Evolutionary conservation across 2,888 invertebrate species (phyloP), one percentile per base, ranked within the genome.

Genomic region (Mesorhabditis sp.): DNA sequence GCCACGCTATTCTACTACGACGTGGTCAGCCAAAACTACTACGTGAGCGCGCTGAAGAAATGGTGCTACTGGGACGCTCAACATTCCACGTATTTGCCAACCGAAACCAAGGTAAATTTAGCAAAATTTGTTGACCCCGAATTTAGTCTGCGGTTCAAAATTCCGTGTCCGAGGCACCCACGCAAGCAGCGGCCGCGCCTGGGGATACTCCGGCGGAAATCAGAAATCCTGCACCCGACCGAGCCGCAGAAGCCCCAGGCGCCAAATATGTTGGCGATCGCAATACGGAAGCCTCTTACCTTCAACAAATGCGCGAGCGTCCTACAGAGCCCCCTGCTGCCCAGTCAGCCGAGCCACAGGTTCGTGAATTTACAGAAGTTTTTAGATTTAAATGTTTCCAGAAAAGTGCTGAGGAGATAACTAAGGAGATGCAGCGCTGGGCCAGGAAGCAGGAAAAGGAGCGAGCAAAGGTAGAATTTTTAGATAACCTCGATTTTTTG

Each of bases 381-480:
- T 61, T 13, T 45, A 67, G 43, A 80, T 76, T 68, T 74, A 81
- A 62, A 73, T 85, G 74, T 73, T 89, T 70, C 86, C 86, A 87
- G 76, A 86, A 86, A 72, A 74, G 75, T 4, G 82, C 85, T 5
- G 78, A 80, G n/a, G 78, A 86, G 50, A 76, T 85, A 28, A 80
- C 76, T 45, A 79, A 89, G 87, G 92, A 93, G 81, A 93, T 93
- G 93, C 92, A 92, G 85, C 90, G 92, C 72, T 98, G 98, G 98
- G 98, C 97, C 0, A 93, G 96, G 82, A 93, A 93, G 10, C 88
- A 96, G 76, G 97, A 97, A 86, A 95, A 96, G 86, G 94, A 94
- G 88, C 96, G 96, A 86, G 85, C 69, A 45, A 76, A 76, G 63
- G 74, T 77, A 28, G 74, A 75, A 67, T 10, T 66, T 6, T 50